A percentile compares a stretch with the other conserved stretches of the same genome.
phyloP scores from a whole-genome alignment of 2,113 vertebrate genomes.

The Grantiella picta region DNA sequence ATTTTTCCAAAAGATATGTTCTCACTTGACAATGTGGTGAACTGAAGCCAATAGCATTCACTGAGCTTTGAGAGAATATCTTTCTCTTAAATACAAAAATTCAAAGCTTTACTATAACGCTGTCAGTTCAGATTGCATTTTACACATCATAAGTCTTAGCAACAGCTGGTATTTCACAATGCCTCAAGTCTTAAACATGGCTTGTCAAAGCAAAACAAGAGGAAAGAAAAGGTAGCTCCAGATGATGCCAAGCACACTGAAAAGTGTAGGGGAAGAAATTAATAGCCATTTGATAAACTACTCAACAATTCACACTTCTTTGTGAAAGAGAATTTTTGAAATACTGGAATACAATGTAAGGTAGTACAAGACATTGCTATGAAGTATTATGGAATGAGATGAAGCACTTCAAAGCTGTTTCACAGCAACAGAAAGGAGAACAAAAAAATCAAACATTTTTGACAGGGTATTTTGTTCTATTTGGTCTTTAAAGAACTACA shows the following conservation, averaged over 20 bases:
- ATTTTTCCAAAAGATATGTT: background rate
- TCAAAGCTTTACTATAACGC: background rate
- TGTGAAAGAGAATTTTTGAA: background rate
- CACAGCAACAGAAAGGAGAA: background rate
- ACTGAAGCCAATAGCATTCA: background rate
- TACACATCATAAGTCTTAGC: background rate
- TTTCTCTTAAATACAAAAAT: background rate
- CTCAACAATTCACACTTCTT: background rate
- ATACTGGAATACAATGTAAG: background rate
- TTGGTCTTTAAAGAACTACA: background rate
- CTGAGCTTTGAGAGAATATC: background rate
- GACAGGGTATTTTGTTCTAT: fast-evolving
- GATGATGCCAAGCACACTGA: background rate
- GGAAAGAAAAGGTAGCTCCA: background rate
- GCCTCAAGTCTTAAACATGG: background rate
- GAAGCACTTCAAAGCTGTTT: background rate
- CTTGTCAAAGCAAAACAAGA: background rate
- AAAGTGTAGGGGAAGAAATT: background rate
- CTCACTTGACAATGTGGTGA: background rate
- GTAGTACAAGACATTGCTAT: background rate
- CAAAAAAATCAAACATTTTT: background rate
- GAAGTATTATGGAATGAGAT: background rate
- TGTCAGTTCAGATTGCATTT: background rate
- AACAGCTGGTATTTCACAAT: background rate
- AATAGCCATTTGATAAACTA: background rate